These are phyloP conservation scores for Phaethon lepturus DNA, from an alignment of 2,113 vertebrate species.

Conservation along the genomic window DNA sequence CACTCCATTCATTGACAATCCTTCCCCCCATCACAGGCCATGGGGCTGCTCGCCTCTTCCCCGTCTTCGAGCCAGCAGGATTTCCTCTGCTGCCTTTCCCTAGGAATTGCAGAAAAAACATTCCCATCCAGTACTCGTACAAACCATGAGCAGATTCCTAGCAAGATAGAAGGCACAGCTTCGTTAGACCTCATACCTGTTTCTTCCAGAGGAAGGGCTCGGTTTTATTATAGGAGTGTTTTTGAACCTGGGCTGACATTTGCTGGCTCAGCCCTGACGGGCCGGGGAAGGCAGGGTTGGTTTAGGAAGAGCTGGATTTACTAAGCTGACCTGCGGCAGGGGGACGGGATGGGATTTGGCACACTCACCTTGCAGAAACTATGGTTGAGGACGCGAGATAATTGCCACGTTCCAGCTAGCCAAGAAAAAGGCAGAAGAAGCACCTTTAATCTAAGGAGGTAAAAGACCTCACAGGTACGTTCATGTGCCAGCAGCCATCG, in stretches of 20 bases:
- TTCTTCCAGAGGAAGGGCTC: background rate
- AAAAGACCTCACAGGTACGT: too few relatives aligned
- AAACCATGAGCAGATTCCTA: background rate
- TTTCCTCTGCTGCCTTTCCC: background rate
- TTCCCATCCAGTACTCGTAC: background rate
- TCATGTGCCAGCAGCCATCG: background rate
- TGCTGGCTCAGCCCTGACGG: background rate
- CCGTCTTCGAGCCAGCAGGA: background rate
- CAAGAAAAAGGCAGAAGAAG: background rate
- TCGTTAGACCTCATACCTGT: accelerated
- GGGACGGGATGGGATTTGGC: background rate
- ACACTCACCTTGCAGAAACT: accelerated
- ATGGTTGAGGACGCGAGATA: accelerated
- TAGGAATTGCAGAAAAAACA: background rate
- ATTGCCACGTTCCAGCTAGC: accelerated
- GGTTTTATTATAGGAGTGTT: background rate
- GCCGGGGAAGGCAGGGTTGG: accelerated
- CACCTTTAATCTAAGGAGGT: background rate
- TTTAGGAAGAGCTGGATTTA: background rate
- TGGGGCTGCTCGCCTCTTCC: background rate
- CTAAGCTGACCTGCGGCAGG: background rate
- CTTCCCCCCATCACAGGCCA: accelerated
- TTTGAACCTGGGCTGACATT: accelerated
- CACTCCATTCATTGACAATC: accelerated
- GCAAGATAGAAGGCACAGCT: background rate